Evolutionary conservation across 92 coral and sea anemone genomes (phyloP), one percentile per base, ranked within the genome.

Genomic region (Chrysogorgia sp.): DNA sequence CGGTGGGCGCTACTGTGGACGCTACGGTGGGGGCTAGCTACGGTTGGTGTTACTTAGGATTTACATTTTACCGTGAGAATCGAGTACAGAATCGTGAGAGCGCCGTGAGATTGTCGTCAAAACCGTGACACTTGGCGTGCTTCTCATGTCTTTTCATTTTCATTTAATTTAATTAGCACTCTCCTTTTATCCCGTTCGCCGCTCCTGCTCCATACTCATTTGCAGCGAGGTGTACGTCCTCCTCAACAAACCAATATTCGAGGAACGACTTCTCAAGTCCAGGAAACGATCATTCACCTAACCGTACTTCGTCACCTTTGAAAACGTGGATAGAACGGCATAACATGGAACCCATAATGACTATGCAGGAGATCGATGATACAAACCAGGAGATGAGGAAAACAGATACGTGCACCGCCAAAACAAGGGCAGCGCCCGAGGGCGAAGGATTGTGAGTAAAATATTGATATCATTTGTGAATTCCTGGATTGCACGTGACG

Each of bases 151-250:
- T 8, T 59, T 33, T 22, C 14, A 20, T 17, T 21, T 67, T 10
- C n/a, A 10, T 25, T 2, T 14, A 15, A 0, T 13, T 61, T 47
- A 1, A 7, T n/a, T 47, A 45, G 13, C 34, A 69, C 59, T 47
- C 60, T 29, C 60, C 76, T 10, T 69, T 69, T 69, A 45, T 69
- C 21, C 76, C 76, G 1, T 69, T 45, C 34, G 76, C 76, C 26
- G 76, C 76, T 19, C 76, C 76, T 47, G 76, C 76, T 45, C 76
- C 76, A 1, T 24, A 19, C 7, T 69, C 76, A 69, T 10, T 69
- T 40, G 76, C 76, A 7, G 59, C 76, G 1, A 33, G 59, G 34
- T 15, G 22, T 25, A 47, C 60, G 15, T 47, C 53, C 53, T 6
- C 53, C 53, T 2, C 2, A 2, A 47, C 7, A 47, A 12, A n/a